Evolutionary conservation across 1,140 invertebrate species (phyloP).

Genomic region (Platyscapa corneri): DNA sequence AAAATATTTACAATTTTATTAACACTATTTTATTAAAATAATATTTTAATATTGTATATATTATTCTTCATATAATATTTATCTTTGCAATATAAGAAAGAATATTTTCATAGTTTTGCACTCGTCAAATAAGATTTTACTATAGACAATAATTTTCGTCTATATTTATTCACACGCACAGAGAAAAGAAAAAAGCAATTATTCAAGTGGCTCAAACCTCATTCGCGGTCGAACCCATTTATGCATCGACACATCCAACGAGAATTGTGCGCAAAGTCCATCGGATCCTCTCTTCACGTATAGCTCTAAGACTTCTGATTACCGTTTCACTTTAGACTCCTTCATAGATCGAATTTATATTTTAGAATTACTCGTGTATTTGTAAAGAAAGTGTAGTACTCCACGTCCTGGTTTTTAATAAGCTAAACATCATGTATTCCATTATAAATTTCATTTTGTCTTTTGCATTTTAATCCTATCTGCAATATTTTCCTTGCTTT

Average conservation of each 20-base stretch:
- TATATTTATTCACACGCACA: neutral
- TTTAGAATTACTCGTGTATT: neutral
- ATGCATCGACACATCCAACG: neutral
- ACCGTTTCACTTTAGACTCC: neutral
- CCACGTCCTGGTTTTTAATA: no score
- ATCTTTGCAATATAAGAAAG: no score
- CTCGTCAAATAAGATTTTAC: neutral
- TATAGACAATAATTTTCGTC: neutral
- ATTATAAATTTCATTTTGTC: no score
- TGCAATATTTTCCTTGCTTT: neutral
- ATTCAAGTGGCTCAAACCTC: constrained; percentile 36
- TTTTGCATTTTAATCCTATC: no score
- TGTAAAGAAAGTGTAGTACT: neutral
- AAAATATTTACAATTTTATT: no score
- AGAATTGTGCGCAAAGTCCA: constrained; percentile 18
- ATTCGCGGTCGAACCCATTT: constrained; percentile 49
- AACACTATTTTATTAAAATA: no score
- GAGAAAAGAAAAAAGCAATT: neutral
- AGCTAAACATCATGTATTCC: neutral
- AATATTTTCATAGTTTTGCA: constrained; percentile 16
- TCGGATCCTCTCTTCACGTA: neutral
- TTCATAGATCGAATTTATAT: neutral
- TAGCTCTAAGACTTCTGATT: neutral
- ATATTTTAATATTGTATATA: no score
- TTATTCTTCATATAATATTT: no score